Percentiles rank a stretch among this genome's conserved stretches.
phyloP scores from a whole-genome alignment of 2,113 vertebrate genomes.

The Circaetus cinerascens region DNA sequence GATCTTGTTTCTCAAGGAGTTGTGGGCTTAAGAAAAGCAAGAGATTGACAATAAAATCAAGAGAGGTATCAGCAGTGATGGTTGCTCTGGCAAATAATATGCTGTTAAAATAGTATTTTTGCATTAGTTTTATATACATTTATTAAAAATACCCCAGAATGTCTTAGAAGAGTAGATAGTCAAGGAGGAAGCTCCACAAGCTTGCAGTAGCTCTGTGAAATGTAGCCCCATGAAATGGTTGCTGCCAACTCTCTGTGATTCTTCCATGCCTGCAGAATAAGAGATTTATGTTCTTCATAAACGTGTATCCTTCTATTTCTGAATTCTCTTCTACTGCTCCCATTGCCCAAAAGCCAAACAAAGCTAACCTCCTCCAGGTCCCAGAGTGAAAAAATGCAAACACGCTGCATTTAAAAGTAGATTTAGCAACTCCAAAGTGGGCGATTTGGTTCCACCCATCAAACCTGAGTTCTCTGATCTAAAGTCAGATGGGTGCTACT shows the following conservation, averaged over 20 bases:
- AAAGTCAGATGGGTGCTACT: slow-evolving; percentile 41
- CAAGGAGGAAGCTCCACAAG: background rate
- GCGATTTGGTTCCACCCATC: slow-evolving; percentile 56
- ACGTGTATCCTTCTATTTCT: background rate
- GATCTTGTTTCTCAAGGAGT: background rate
- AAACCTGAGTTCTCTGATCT: slow-evolving; percentile 65
- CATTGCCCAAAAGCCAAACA: slow-evolving; percentile 53
- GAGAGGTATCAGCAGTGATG: background rate
- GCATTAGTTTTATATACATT: background rate
- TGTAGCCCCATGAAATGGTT: background rate
- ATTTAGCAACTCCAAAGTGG: slow-evolving; percentile 65
- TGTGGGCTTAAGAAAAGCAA: background rate
- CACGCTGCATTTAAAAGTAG: slow-evolving; percentile 56
- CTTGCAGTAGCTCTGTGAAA: background rate
- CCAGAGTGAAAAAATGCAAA: slow-evolving; percentile 70
- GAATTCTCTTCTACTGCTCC: slow-evolving; percentile 26
- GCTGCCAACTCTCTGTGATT: background rate
- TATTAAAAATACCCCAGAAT: background rate
- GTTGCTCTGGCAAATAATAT: background rate
- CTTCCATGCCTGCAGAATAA: background rate
- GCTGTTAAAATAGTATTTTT: background rate
- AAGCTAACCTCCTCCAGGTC: slow-evolving; percentile 43
- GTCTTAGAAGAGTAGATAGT: background rate
- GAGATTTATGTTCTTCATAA: slow-evolving; percentile 40
- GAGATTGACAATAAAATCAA: background rate